phyloP scores from a whole-genome alignment of 2,888 invertebrate species.

The Eilema caniola region DNA sequence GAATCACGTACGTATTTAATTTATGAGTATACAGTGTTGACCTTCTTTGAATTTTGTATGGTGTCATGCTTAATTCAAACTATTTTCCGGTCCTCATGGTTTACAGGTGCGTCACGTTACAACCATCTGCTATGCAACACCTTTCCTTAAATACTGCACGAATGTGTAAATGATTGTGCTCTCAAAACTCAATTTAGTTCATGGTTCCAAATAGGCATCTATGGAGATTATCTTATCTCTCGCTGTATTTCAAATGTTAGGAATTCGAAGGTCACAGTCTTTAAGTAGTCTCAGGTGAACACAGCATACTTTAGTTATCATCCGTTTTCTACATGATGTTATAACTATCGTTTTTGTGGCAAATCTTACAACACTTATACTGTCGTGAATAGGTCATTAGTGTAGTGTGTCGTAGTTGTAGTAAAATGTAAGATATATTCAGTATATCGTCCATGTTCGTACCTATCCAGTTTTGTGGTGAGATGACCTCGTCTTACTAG shows the following conservation, averaged over 20 bases:
- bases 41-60: slow-evolving; percentile 38
- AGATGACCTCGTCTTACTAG: slow-evolving; percentile 62
- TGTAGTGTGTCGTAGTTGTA: slow-evolving; percentile 46
- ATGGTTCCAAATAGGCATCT: slow-evolving; percentile 46
- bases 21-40: slow-evolving; percentile 23
- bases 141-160: slow-evolving; percentile 36
- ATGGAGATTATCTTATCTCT: slow-evolving; percentile 75
- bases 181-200: slow-evolving; percentile 37
- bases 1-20: slow-evolving; percentile 79
- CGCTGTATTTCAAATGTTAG: slow-evolving; percentile 54
- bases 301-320: slow-evolving; percentile 64
- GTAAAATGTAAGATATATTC: slow-evolving; percentile 44
- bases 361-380: slow-evolving; percentile 28
- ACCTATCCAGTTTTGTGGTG: slow-evolving; percentile 56
- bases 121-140: slow-evolving; percentile 39
- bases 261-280: slow-evolving; percentile 62
- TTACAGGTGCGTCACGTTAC: slow-evolving; percentile 53
- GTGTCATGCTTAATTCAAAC: slow-evolving; percentile 39
- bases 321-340: slow-evolving; percentile 40
- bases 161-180: slow-evolving; percentile 16
- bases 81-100: slow-evolving; percentile 43
- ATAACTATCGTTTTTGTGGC: slow-evolving; percentile 34
- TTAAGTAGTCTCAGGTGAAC: slow-evolving; percentile 59
- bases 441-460: slow-evolving; percentile 41
- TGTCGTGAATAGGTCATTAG: slow-evolving; percentile 60